phyloP scores from a whole-genome alignment of 2,888 invertebrate species.

The Chaitophorus viminalis region DNA sequence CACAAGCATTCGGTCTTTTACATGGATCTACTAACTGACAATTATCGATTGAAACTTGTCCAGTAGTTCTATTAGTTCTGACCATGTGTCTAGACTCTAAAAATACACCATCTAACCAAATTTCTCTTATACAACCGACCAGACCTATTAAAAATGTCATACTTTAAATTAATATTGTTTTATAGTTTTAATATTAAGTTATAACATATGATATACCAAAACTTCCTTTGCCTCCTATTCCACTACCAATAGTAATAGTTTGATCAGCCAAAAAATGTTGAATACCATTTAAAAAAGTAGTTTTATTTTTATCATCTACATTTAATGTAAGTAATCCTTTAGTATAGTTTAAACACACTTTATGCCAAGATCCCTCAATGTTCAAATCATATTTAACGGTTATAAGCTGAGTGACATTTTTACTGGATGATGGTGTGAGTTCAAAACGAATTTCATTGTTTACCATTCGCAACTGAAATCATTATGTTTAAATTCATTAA shows the following conservation, averaged over 20 bases:
- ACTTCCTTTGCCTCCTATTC: conserved; percentile 73
- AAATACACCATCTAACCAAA: conserved; percentile 82
- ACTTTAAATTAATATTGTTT: not conserved
- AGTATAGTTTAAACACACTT: conserved; percentile 51
- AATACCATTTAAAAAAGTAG: conserved; percentile 52
- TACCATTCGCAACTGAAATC: conserved; percentile 77
- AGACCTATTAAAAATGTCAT: conserved; percentile 72
- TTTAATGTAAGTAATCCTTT: conserved; percentile 58
- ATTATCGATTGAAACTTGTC: conserved; percentile 89
- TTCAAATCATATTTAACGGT: conserved; percentile 80
- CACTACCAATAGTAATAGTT: conserved; percentile 80
- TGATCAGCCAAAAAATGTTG: conserved; percentile 59
- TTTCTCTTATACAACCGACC: conserved; percentile 91
- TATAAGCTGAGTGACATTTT: conserved; percentile 80
- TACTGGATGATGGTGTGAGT: conserved; percentile 78
- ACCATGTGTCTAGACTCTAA: conserved; percentile 85
- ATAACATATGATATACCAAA: conserved; percentile 63
- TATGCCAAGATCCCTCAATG: conserved; percentile 81
- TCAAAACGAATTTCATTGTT: conserved; percentile 88
- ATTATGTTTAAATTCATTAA: not conserved
- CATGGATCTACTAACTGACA: conserved; percentile 91
- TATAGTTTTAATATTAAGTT: not conserved
- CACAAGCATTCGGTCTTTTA: conserved; percentile 88
- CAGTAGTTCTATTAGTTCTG: conserved; percentile 84
- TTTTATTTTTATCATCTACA: conserved; percentile 50